Evolutionary conservation across 2,888 invertebrate genomes (phyloP).

Genomic region (Patella ulyssiponensis): DNA sequence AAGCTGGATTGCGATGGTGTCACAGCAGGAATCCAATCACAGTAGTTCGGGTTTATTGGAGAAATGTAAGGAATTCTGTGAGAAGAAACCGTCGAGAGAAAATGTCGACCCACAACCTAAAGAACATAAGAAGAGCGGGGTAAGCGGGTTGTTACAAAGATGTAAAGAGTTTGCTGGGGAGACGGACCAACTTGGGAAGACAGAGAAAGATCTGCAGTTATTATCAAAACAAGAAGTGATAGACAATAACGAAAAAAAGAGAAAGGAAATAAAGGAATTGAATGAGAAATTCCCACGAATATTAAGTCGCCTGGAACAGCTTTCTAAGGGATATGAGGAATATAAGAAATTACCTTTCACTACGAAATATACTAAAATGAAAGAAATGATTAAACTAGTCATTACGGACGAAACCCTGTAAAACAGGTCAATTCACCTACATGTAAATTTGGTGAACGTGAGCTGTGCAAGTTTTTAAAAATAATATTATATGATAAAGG

Average conservation of each 20-base stretch:
- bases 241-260: slow-evolving; percentile 30
- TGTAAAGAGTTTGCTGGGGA: slow-evolving; percentile 38
- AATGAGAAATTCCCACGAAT: slow-evolving; percentile 33
- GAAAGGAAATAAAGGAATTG: slow-evolving; percentile 32
- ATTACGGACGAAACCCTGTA: slow-evolving; percentile 22
- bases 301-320: slow-evolving; percentile 34
- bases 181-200: slow-evolving; percentile 23
- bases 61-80: slow-evolving; percentile 4
- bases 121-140: not conserved
- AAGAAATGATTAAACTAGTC: slow-evolving; percentile 37
- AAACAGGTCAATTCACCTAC: not conserved
- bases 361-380: slow-evolving; percentile 31
- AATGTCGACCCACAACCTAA: no score
- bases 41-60: slow-evolving; percentile 3
- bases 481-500: no score
- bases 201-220: slow-evolving; percentile 27
- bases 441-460: no score
- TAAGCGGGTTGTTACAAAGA: slow-evolving; percentile 28
- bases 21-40: no score
- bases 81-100: no score
- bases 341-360: slow-evolving; percentile 30
- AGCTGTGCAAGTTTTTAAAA: no score
- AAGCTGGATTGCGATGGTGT: not conserved
- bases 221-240: slow-evolving; percentile 39
- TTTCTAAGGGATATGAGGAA: slow-evolving; percentile 31